Base-by-base conservation (phyloP, 1,140 invertebrate genomes). In the Notospermus geniculatus region DNA sequence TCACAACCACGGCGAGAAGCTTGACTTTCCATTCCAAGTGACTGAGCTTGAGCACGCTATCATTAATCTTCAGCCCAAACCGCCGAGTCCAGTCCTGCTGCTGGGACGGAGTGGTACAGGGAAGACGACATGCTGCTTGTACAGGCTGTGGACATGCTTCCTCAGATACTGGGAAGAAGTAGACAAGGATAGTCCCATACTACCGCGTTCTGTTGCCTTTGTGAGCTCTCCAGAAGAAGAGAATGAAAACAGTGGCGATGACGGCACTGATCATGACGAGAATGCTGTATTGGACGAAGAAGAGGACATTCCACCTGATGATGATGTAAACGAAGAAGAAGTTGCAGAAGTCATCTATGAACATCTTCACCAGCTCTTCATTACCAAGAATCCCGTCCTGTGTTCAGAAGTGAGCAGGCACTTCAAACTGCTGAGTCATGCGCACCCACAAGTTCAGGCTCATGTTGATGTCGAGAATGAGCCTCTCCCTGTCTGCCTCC, bases 51-150 rank as follows among this genome's bases (percentile, higher is more conserved):
- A 79, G 57, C 71, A 77, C 63, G 71, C 68, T 19, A 74, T 79
- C 25, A 79, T 79, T 58, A 71, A 72, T 39, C 68, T 77, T n/a
- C 45, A 61, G 36, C 69, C 69, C 0, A 62, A 59, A 28, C 62
- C 71, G 4, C 60, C 54, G 5, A 23, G 41, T 2, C 71, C 76
- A 0, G 67, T 79, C 28, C 60, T 79, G 13, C 65, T 79, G 7
- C 63, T 79, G 15, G 75, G 75, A 5, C 69, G 76, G 0, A 77
- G 74, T 70, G 76, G 74, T 2, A 62, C 60, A 2, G 77, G 77
- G 1, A 79, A 79, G 53, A 79, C 77, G 9, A 79, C 77, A 0
- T 77, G 75, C 43, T 79, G 75, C 54, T 52, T 79, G 61, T 79
- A 77, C 63, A 57, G 76, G 43, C 58, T 78, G 27, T 78, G 76